Evolutionary conservation across 2,888 invertebrate genomes (phyloP), one percentile per base, ranked within the genome.

Genomic region (Dexiosoma caninum): DNA sequence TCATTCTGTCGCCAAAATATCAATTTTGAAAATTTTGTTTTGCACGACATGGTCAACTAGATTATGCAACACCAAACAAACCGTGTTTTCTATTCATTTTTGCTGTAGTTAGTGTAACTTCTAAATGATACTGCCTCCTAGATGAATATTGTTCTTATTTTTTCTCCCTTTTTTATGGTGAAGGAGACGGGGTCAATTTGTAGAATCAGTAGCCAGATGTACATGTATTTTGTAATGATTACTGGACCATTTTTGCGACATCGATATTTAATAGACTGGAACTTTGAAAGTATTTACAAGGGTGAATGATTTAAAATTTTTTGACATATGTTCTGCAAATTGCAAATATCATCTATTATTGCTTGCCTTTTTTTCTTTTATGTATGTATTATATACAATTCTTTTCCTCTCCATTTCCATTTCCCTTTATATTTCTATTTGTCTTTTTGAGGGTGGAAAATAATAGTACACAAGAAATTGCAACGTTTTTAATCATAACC

Each of bases 191-290:
- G 71, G 55, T 62, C 67, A 60, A n/a, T n/a, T 77, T 81, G 66
- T 67, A 76, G 77, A 81, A 69, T 81, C 72, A 40, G 67, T 71
- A 72, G 49, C 77, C 71, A 77, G 67, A 64, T 77, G 76, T 66
- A 55, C 32, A 55, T 27, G 32, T 32, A 57, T 40, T 75, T 59
- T 51, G 62, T 62, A 76, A 72, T 81, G 80, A 77, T 77, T 81
- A 67, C 60, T 69, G 49, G 66, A 69, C 62, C 76, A 64, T 67
- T 72, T 75, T 72, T 72, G 67, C 62, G 40, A 77, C 72, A 81
- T 81, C 44, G 80, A 81, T 77, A 77, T 81, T 81, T 81, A 81
- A 81, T 81, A 81, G 80, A 81, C 76, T 77, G 80, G 67, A 81
- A 81, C 76, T 77, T 69, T 55, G 30, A 72, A 77, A 46, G 49